Evolutionary conservation across 1,140 invertebrate genomes (phyloP).

Genomic region (Papilio glaucus): DNA sequence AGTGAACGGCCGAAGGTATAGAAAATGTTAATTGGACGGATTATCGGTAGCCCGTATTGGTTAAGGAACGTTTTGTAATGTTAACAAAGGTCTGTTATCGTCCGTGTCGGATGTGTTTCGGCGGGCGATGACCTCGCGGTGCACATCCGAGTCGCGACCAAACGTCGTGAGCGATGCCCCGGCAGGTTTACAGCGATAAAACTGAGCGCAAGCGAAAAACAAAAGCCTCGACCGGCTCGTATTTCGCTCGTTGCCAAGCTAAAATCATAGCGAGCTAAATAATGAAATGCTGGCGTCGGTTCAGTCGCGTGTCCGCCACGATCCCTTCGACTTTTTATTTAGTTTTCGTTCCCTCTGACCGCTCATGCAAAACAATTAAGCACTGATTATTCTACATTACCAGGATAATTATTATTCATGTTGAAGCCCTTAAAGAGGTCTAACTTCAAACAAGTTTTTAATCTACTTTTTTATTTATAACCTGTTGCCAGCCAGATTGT

Average conservation of each 20-base stretch:
- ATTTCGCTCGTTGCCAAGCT: constrained; percentile 32
- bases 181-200: constrained; percentile 57
- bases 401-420: constrained; percentile 26
- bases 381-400: constrained; percentile 26
- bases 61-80: constrained; percentile 24
- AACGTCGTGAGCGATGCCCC: constrained; percentile 53
- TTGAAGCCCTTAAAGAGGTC: constrained; percentile 8
- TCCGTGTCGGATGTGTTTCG: constrained; percentile 67
- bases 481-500: constrained; percentile 42
- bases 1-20: background rate
- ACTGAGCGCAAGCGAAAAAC: constrained; percentile 62
- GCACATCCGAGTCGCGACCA: constrained; percentile 56
- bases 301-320: constrained; percentile 34
- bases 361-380: constrained; percentile 36
- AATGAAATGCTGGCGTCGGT: constrained; percentile 31
- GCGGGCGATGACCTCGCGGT: constrained; percentile 73
- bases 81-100: constrained; percentile 52
- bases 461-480: constrained; percentile 30
- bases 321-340: constrained; percentile 30
- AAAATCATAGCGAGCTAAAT: constrained; percentile 16
- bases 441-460: constrained; percentile 27
- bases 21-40: constrained; percentile 25
- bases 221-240: constrained; percentile 42
- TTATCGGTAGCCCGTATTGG: constrained; percentile 35
- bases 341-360: constrained; percentile 28